A percentile compares a stretch with the other conserved stretches of the same genome.
These are phyloP conservation scores for Anomalospiza imberbis DNA, from an alignment of 2,797 vertebrate genomes.

Conservation along the genomic window DNA sequence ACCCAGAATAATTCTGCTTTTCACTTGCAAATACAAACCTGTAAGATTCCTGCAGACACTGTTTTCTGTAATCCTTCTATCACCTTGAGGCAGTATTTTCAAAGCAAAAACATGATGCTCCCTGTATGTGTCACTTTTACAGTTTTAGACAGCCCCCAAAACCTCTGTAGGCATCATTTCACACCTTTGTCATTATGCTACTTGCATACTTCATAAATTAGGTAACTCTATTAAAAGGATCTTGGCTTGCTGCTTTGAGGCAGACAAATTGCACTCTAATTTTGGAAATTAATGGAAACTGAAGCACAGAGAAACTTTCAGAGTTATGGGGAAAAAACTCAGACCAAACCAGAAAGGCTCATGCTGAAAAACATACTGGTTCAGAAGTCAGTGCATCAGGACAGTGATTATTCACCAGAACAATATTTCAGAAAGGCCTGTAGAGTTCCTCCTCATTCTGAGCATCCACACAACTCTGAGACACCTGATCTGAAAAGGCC, in stretches of 20 bases:
- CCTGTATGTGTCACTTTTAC: not conserved
- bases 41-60: not conserved
- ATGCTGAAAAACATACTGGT: not conserved
- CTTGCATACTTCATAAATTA: not conserved
- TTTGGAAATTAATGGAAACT: not conserved
- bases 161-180: constrained; percentile 4
- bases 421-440: not conserved
- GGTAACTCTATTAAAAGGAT: not conserved
- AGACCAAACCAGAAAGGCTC: not conserved
- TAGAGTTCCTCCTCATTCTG: not conserved
- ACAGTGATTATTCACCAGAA: not conserved
- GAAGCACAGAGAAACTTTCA: not conserved
- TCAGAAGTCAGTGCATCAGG: not conserved
- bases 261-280: not conserved
- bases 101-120: not conserved
- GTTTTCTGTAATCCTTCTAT: not conserved
- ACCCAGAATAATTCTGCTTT: not conserved
- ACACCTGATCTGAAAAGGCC: not conserved
- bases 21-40: not conserved
- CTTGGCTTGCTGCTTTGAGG: not conserved
- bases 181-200: not conserved
- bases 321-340: not conserved
- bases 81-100: not conserved
- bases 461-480: not conserved
- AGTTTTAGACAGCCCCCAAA: constrained; percentile 26